A percentile compares a stretch with the other conserved stretches of the same genome.
Evolutionary conservation across 2,113 vertebrate genomes (phyloP).

Genomic region (Irena cyanogastra): DNA sequence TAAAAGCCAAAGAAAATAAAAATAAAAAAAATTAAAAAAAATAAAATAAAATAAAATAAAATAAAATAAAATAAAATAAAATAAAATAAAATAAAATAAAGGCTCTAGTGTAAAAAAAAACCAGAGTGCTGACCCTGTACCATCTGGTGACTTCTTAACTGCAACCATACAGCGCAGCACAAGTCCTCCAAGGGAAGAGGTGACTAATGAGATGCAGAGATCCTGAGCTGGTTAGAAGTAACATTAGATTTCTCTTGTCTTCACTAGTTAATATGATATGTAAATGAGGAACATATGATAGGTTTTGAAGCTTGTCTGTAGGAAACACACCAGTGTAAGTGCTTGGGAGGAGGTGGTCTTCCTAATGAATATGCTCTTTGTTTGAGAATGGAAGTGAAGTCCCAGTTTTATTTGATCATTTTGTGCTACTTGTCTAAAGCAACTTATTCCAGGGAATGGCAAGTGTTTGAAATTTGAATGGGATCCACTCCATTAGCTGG

Average conservation of each 20-base stretch:
- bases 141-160: not conserved
- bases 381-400: not conserved
- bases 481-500: not conserved
- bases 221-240: not conserved
- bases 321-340: not conserved
- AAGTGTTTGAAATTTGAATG: not conserved
- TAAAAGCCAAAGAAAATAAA: not conserved
- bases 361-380: constrained; percentile 14
- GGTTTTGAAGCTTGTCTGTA: not conserved
- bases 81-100: not conserved
- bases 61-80: not conserved
- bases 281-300: not conserved
- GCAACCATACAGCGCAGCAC: not conserved
- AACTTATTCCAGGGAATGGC: not conserved
- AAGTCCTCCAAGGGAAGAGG: not conserved
- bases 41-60: too few species aligned
- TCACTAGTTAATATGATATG: not conserved
- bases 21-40: not conserved
- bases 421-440: not conserved
- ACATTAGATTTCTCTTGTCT: constrained; percentile 25
- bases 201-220: not conserved
- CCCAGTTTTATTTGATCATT: not conserved
- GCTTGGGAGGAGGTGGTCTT: not conserved
- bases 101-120: not conserved
- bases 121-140: not conserved